phyloP scores from a whole-genome alignment of 2,113 vertebrate genomes.

The Cyanoderma ruficeps region DNA sequence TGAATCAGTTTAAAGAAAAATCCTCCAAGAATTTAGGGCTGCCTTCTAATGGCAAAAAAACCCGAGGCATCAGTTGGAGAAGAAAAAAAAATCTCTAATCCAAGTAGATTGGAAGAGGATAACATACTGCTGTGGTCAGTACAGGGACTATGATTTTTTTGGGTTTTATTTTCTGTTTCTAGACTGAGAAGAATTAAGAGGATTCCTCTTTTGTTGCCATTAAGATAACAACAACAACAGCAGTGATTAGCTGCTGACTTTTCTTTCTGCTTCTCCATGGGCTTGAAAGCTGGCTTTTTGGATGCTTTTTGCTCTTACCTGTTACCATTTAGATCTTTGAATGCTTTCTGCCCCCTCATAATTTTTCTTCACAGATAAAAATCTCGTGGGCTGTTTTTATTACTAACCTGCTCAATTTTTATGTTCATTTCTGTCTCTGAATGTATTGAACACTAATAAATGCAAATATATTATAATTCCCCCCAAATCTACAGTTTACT shows the following conservation, averaged over 20 bases:
- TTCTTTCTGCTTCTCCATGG: neutral
- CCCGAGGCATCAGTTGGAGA: fast-evolving
- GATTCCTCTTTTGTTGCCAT: neutral
- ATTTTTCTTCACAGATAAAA: slow-evolving; percentile 24
- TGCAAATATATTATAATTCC: slow-evolving; percentile 53
- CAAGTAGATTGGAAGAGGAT: neutral
- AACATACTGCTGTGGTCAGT: neutral
- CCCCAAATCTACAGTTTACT: slow-evolving; percentile 29
- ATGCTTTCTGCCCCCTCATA: slow-evolving; percentile 28
- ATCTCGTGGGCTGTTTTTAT: slow-evolving; percentile 42
- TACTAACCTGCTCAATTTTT: slow-evolving; percentile 30
- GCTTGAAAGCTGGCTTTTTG: neutral
- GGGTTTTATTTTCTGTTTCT: neutral
- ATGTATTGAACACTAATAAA: slow-evolving; percentile 42
- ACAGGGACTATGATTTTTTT: neutral
- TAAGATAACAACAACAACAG: neutral
- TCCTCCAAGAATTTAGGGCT: neutral
- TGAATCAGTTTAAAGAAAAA: neutral
- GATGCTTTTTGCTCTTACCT: slow-evolving; percentile 8
- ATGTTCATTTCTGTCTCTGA: slow-evolving; percentile 26
- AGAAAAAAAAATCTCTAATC: neutral
- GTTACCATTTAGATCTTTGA: neutral
- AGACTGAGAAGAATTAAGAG: neutral
- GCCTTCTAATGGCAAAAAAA: neutral
- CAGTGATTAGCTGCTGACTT: neutral